Base-by-base conservation (phyloP, 2,113 vertebrate species). In the Chaetodon auriga region DNA sequence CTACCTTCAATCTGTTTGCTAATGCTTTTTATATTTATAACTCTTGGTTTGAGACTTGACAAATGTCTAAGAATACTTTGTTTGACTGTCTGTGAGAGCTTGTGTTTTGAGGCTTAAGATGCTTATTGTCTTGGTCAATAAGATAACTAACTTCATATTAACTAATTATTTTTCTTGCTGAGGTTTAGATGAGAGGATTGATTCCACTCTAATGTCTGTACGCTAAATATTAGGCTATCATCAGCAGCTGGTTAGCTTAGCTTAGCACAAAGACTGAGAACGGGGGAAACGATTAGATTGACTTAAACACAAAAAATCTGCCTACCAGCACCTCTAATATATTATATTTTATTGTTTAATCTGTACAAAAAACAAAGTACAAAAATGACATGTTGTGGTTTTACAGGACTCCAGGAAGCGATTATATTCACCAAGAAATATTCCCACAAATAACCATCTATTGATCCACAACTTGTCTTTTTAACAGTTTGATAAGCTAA, bases 1-100 rank as follows among this genome's bases (percentile, higher is more conserved):
- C 36, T 58, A 70, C 76, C 85, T 58, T 69, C 68, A 68, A 75
- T 80, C 84, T 88, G 60, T 68, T 54, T 18, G 15, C 69, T 69
- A 48, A 74, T 53, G 19, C 5, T 15, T 66, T 83, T 9, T 14
- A 38, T 66, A 62, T 82, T 82, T 76, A 77, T 77, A 72, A 48
- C 61, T 54, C 35, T 78, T 51, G 55, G 63, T 78, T 70, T 66
- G 51, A 12, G 36, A 38, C 41, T 14, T 65, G 36, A 48, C 46
- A 68, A 45, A 79, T 65, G 8, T 64, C 51, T 14, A 5, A n/a
- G 58, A 70, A 71, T 23, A 7, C 19, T 77, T 75, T 86, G n/a
- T 68, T 23, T 43, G 41, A 77, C 14, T 35, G 62, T 57, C 65
- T 65, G 53, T n/a, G 53, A 21, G 6, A 68, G 15, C 38, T 35